These are phyloP conservation scores for Drosophila trapezifrons DNA, from an alignment of 1,140 invertebrate genomes.

Conservation along the genomic window DNA sequence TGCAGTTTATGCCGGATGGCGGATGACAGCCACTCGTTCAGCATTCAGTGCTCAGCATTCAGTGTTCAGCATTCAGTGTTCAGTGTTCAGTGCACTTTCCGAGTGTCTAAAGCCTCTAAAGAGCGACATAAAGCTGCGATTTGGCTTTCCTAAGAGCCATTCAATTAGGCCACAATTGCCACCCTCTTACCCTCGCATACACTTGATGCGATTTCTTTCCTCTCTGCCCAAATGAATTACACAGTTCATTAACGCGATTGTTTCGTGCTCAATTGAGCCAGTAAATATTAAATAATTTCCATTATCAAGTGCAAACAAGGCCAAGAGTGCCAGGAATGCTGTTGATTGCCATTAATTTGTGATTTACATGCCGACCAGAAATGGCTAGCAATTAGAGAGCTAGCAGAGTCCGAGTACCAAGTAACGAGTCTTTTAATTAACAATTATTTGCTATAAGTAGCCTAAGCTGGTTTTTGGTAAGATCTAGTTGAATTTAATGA, in stretches of 20 bases:
- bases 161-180: conserved; percentile 66
- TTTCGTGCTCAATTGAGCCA: conserved; percentile 66
- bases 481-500: background rate
- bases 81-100: conserved; percentile 25
- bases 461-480: background rate
- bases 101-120: conserved; percentile 56
- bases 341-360: conserved; percentile 71
- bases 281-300: conserved; percentile 77
- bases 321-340: conserved; percentile 60
- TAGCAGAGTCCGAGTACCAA: background rate
- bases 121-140: conserved; percentile 59
- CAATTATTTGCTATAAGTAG: background rate
- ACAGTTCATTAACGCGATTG: conserved; percentile 71
- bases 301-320: conserved; percentile 74
- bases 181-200: conserved; percentile 7
- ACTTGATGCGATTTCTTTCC: conserved; percentile 12
- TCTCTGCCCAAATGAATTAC: conserved; percentile 46
- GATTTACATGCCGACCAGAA: conserved; percentile 28
- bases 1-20: conserved; percentile 69
- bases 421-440: conserved; percentile 9
- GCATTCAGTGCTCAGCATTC: conserved; percentile 4
- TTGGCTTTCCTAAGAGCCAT: conserved; percentile 64
- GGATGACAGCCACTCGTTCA: conserved; percentile 43
- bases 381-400: background rate
- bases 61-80: background rate